Evolutionary conservation across 2,888 invertebrate species (phyloP).

Genomic region (Fragum sueziense): DNA sequence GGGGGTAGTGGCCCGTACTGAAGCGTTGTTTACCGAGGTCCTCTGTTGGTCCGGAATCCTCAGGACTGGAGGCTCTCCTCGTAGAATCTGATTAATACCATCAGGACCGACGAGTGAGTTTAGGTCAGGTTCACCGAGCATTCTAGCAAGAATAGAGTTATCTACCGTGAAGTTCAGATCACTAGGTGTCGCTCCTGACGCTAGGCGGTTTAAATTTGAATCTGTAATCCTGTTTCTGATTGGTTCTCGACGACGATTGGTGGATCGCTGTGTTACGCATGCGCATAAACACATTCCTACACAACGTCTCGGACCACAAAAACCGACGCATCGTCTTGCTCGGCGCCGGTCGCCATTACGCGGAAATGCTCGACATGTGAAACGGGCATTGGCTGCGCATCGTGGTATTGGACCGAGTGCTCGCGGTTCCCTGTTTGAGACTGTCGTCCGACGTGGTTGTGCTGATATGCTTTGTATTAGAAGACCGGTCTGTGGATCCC

Average conservation of each 20-base stretch:
- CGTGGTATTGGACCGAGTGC: conserved; percentile 3
- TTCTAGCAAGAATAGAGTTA: conserved; percentile 38
- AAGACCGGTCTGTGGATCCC: conserved; percentile 6
- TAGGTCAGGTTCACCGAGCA: conserved; percentile 42
- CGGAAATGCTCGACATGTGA: conserved; percentile 1
- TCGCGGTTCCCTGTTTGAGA: neutral
- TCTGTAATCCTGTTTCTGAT: neutral
- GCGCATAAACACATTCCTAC: conserved; percentile 5
- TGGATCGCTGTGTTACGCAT: neutral
- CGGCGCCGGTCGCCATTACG: neutral
- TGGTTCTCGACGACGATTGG: neutral
- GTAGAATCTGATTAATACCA: conserved; percentile 45
- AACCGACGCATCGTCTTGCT: conserved; percentile 3
- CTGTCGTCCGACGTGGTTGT: neutral
- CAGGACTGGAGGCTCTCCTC: conserved; percentile 44
- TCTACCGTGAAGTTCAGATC: conserved; percentile 37
- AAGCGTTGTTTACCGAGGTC: neutral
- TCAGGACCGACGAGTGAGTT: conserved; percentile 47
- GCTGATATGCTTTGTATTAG: neutral
- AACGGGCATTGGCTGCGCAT: neutral
- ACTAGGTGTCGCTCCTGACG: neutral
- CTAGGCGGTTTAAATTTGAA: no score
- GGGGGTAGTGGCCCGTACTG: neutral
- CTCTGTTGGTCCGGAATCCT: neutral
- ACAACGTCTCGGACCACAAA: neutral